Base-by-base conservation (phyloP, 1,140 invertebrate genomes). In the Pachypsylla venusta region DNA sequence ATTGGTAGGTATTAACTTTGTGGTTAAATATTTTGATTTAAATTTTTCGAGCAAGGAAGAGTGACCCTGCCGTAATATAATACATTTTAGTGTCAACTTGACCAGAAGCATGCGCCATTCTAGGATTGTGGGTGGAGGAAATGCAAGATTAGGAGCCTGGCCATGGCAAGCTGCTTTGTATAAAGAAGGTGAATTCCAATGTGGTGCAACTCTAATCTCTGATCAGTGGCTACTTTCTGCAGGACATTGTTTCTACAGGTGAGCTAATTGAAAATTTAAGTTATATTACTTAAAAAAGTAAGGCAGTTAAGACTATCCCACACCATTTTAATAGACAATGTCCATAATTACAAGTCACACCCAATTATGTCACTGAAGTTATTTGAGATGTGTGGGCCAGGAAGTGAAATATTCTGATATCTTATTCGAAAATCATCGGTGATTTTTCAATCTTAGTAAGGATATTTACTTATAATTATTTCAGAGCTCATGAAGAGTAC, bases 121-220 rank as follows among this genome's bases (percentile, higher is more conserved):
- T 71, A 83, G 85, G 74, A 85, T 89, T 66, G 85, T 89, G 53
- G 87, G 86, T 24, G 86, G 86, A 59, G 80, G 77, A 28, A 87
- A 86, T 67, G 80, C 84, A 5, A 75, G 77, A 25, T 76, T 80
- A 10, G 79, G 83, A 59, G 79, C 84, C 14, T 89, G 86, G 86
- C 86, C 86, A 0, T 90, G 87, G 87, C 86, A 89, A 71, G 83
- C 84, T 1, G 86, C 85, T 24, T 71, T 90, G 1, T 89, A 89
- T 69, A 83, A 85, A 64, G 84, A 89, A 71, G 87, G 86, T 0
- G 82, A 87, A 70, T 91, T 88, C 73, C 85, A 89, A 69, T 90
- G 87, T 67, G 87, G 87, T 10, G 87, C 80, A 12, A 85, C 84
- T 1, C 74, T 90, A 2, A 77, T 90, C 27, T 77, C 78, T 1